Evolutionary conservation across 2,113 vertebrate species (phyloP), one percentile per base, ranked within the genome.

Genomic region (Megaceryle torquata): DNA sequence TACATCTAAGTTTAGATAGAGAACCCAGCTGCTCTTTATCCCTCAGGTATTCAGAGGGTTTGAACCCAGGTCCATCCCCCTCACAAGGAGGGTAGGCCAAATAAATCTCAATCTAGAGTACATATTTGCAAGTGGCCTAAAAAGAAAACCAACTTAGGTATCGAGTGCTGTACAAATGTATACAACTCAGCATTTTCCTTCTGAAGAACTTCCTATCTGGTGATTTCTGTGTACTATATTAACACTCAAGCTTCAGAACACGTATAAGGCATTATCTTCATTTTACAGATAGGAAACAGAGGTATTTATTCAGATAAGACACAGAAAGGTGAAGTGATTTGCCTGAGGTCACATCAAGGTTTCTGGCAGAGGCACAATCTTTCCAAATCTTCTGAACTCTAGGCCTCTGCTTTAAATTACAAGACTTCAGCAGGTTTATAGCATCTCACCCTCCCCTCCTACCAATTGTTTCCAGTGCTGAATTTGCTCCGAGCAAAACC

Each of bases 361-460:
- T 95, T 86, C 93, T 87, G 92, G 95, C 86, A 92, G 48, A 95
- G 64, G 60, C 74, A 82, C 0, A 0, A 80, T 93, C 77, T 91
- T 88, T 84, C 59, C 44, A 61, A 44, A 91, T 94, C 65, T 85
- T 69, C 88, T 94, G 95, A 97, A 94, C 64, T 88, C 63, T 50
- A 89, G 85, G 89, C 60, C 91, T 84, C 70, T 96, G 82, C 80
- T 96, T 96, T 96, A 91, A 97, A 97, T 96, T 87, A 90, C 59
- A 92, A 83, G 88, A 90, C 87, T 91, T 46, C 77, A 69, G 75
- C 43, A 82, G 46, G 63, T 95, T 96, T 96, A 96, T 25, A 91
- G 85, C 70, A 89, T 79, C 81, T 93, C 53, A 67, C 91, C n/a
- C 87, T 95, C 82, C 79, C 80, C 56, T 88, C 68, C 78, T 75